Base-by-base conservation (phyloP, 2,113 vertebrate genomes). In the Zosterops japonicus region DNA sequence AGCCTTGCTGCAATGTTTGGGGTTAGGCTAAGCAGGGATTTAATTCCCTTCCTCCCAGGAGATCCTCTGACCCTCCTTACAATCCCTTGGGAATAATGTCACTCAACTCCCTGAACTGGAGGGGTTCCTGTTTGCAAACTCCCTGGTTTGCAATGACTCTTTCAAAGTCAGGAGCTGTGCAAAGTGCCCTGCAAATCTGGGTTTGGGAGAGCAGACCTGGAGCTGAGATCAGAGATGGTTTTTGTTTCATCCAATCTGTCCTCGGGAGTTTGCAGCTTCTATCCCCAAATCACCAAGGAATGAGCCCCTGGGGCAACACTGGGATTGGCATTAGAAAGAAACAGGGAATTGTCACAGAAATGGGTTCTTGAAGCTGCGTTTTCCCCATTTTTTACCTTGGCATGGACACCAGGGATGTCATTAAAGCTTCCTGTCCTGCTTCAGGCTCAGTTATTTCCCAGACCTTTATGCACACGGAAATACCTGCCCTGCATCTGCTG, bases 131-230 rank as follows among this genome's bases (percentile, higher is more conserved):
- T 36, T 36, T 36, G 36, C 36, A 36, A 36, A 36, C 36, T 36
- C 36, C 36, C 17, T 52, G 33, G 2, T 60, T 78, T 68, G 24
- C 17, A 17, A 6, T 0, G 0, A n/a, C 24, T 6, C 36, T 46
- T 46, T 59, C 28, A 52, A 79, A 84, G 29, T 14, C 82, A 53
- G n/a, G 33, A 53, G 8, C 21, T 82, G 28, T 46, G 49, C 53
- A 39, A 90, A 87, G 20, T 42, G 12, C 23, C 39, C 56, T 41
- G 36, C 21, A 77, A 74, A 69, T 27, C 19, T 90, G 57, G 6
- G 17, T 8, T 1, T 23, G 46, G 39, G 25, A 22, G 10, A 27
- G 25, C 39, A 83, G 19, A 22, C 4, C 15, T 18, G 23, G 36
- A 65, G 28, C 17, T 67, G 47, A 46, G 11, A 23, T 6, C 4